These are phyloP conservation scores for Acanthoscelides obtectus DNA, from an alignment of 2,888 invertebrate genomes.

Conservation along the genomic window DNA sequence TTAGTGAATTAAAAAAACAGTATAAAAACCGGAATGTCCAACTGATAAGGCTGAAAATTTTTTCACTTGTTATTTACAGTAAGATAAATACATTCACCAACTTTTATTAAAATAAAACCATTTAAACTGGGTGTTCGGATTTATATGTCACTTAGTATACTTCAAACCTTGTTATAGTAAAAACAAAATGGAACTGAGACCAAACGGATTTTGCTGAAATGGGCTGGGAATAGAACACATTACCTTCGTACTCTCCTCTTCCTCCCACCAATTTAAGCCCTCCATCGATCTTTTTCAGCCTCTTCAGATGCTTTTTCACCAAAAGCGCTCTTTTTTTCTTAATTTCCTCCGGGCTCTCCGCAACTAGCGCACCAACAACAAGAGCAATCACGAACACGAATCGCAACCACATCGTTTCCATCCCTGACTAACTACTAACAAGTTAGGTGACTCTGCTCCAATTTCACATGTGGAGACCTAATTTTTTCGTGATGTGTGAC, in stretches of 20 bases:
- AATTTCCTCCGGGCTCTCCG: slow-evolving; percentile 17
- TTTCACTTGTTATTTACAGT: no score
- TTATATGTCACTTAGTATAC: no score
- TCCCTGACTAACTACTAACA: slow-evolving; percentile 7
- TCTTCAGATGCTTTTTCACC: slow-evolving; percentile 65
- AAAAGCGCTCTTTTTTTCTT: slow-evolving; percentile 52
- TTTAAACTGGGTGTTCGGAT: no score
- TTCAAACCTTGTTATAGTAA: no score
- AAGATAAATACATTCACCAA: no score
- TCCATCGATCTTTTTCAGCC: slow-evolving; percentile 68
- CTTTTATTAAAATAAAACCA: no score
- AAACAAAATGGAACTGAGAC: no score
- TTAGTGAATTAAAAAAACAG: no score
- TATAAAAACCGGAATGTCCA: no score
- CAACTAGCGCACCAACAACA: background rate
- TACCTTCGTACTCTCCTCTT: slow-evolving; percentile 68
- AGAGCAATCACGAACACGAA: slow-evolving; percentile 1
- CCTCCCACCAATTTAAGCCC: slow-evolving; percentile 70
- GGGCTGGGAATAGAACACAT: no score
- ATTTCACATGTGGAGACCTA: slow-evolving; percentile 22
- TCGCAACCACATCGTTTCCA: slow-evolving; percentile 4
- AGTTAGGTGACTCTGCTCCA: slow-evolving; percentile 12
- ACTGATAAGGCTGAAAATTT: no score
- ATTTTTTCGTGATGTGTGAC: slow-evolving; percentile 16
- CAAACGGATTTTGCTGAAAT: no score